Conservation (phyloP, 1,140 invertebrate species). For the Solen grandis region DNA sequence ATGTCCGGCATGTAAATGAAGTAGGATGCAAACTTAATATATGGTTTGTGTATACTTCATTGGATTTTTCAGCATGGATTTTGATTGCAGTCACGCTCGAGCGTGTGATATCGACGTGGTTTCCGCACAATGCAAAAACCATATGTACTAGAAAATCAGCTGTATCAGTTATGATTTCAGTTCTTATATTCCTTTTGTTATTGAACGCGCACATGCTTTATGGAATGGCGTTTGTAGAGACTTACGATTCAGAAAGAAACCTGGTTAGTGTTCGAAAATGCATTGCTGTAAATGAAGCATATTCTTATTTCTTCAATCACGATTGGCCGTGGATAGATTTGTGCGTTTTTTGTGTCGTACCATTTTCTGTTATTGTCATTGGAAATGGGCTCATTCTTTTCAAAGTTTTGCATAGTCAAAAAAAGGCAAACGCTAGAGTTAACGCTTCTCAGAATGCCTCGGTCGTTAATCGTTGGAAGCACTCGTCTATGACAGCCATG, state of each 20-base stretch:
- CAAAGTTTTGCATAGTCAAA: slow-evolving; percentile 45
- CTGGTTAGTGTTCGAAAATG: neutral
- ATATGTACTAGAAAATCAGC: slow-evolving; percentile 56
- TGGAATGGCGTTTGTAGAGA: slow-evolving; percentile 20
- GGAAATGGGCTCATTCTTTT: slow-evolving; percentile 34
- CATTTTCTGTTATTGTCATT: slow-evolving; percentile 33
- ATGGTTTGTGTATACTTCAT: slow-evolving; percentile 60
- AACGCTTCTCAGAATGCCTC: neutral
- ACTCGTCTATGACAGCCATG: slow-evolving; percentile 63
- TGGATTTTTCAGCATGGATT: slow-evolving; percentile 69
- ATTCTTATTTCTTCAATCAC: slow-evolving; percentile 41
- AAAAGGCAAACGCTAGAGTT: slow-evolving; percentile 17
- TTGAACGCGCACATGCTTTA: slow-evolving; percentile 65
- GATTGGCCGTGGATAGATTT: slow-evolving; percentile 53
- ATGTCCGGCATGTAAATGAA: slow-evolving; percentile 47
- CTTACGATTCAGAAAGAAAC: neutral
- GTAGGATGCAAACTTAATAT: slow-evolving; percentile 62
- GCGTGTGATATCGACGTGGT: slow-evolving; percentile 65
- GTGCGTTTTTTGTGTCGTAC: slow-evolving; percentile 41
- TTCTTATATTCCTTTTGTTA: slow-evolving; percentile 45
- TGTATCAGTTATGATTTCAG: slow-evolving; percentile 35
- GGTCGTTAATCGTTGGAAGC: neutral
- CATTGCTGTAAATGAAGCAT: slow-evolving; percentile 6
- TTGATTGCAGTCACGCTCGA: slow-evolving; percentile 69
- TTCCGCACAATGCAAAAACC: slow-evolving; percentile 57